Percentiles rank a stretch among this genome's conserved stretches.
Evolutionary conservation across 2,113 vertebrate genomes (phyloP).

Genomic region (Clupea harengus): DNA sequence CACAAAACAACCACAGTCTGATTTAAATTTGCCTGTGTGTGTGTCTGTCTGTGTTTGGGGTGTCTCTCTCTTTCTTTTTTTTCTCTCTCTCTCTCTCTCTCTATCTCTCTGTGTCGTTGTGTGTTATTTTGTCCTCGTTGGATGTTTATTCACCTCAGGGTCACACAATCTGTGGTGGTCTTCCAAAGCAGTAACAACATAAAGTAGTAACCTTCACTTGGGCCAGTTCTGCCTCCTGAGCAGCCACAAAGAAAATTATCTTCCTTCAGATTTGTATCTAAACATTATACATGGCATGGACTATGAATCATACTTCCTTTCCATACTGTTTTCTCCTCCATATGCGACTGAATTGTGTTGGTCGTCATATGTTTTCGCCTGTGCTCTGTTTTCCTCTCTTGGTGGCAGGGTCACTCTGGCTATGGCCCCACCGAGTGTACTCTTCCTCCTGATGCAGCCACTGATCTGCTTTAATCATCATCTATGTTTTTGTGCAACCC

Average conservation of each 20-base stretch:
- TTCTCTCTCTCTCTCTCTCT: not conserved
- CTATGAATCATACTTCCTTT: conserved; percentile 19
- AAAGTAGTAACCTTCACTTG: not conserved
- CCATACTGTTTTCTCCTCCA: not conserved
- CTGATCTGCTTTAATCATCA: not conserved
- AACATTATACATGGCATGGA: conserved; percentile 8
- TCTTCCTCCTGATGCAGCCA: conserved; percentile 24
- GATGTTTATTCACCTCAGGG: not conserved
- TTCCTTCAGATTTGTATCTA: not conserved
- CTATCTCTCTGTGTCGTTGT: not conserved
- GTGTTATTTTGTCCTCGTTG: not conserved
- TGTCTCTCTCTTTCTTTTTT: no score
- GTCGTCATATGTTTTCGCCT: not conserved
- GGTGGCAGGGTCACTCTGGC: not conserved
- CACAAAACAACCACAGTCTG: not conserved
- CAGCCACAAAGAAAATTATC: not conserved
- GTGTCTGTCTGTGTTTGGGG: no score
- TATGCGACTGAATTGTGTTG: not conserved
- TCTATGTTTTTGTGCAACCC: not conserved
- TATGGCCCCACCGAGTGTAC: not conserved
- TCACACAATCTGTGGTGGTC: not conserved
- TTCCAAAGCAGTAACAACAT: not conserved
- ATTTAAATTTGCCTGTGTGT: not conserved
- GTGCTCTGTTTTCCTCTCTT: not conserved
- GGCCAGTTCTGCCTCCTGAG: not conserved